Base-by-base conservation (phyloP, 2,797 vertebrate genomes). In the Rhabdophis nuchalis region DNA sequence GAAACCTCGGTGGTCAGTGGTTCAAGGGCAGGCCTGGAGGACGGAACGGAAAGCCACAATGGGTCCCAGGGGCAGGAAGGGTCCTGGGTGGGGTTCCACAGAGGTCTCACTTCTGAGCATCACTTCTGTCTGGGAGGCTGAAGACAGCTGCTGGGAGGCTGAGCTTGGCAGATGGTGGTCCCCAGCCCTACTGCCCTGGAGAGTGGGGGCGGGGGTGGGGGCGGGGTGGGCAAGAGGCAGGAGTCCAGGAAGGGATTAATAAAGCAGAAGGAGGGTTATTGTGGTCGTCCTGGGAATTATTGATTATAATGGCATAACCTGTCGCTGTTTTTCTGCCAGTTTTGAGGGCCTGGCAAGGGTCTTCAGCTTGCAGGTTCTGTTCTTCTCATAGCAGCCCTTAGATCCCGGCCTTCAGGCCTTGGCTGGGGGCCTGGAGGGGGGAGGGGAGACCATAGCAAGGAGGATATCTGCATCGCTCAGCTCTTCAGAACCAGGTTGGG, bases 181-280 rank as follows among this genome's bases (percentile, higher is more conserved):
- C 68, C 36, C 36, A 77, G 36, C 72, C 9, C 36, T 77, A 18
- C 36, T 23, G 36, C 72, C 36, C 36, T 41, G 3, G 36, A 46
- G 72, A 77, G 18, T 3, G 2, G 16, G 36, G 20, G 16, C 0
- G 2, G n/a, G 7, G 58, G 1, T 20, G 18, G 56, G 1, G 23
- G 23, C 3, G 10, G 9, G 3, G 68, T 16, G 1, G 9, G 20
- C 1, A 41, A 20, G 9, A 41, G 72, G 72, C 36, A 77, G 20
- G 32, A 25, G 36, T 82, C 72, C 72, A 82, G 36, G 72, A 82
- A 82, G 36, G 72, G 20, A 82, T 82, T 46, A 46, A 82, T 82
- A 46, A 41, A 41, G 18, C 32, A 25, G n/a, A 36, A 36, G 72
- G 36, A 11, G 36, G 5, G 20, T 82, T 41, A 41, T 68, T 68